Evolutionary conservation across 2,113 vertebrate genomes (phyloP).

Genomic region (Pseudorectes ferrugineus): DNA sequence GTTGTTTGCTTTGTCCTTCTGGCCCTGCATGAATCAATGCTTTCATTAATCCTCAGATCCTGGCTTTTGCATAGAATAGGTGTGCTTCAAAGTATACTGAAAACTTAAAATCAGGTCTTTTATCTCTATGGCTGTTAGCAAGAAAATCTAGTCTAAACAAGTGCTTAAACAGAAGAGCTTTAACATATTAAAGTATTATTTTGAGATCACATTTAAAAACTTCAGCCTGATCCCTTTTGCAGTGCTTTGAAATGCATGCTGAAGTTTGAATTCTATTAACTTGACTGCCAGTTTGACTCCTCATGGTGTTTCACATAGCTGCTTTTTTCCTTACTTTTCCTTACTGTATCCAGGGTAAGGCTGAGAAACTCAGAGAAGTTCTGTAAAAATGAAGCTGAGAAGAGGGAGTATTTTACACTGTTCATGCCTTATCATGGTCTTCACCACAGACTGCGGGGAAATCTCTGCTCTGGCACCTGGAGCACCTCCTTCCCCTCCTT

Average conservation of each 20-base stretch:
- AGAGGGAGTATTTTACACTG: not conserved
- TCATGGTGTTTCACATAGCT: not conserved
- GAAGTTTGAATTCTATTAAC: not conserved
- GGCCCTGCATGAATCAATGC: not conserved
- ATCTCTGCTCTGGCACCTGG: not conserved
- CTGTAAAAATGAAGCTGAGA: not conserved
- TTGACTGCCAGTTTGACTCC: not conserved
- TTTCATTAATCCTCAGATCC: not conserved
- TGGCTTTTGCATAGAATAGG: not conserved
- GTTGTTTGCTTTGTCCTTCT: not conserved
- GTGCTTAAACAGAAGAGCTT: not conserved
- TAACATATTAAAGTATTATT: not conserved
- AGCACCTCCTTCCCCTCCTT: not conserved
- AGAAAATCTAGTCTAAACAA: not conserved
- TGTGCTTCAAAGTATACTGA: not conserved
- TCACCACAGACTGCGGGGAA: not conserved
- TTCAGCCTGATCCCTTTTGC: not conserved
- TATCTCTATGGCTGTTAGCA: not conserved
- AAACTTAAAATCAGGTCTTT: not conserved
- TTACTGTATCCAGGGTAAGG: fast-evolving
- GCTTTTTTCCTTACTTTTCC: not conserved
- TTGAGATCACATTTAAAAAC: not conserved
- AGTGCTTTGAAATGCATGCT: not conserved
- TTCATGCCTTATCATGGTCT: not conserved
- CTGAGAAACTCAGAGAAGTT: not conserved